Base-by-base conservation (phyloP, 2,797 vertebrate species). In the Smutsia gigantea region DNA sequence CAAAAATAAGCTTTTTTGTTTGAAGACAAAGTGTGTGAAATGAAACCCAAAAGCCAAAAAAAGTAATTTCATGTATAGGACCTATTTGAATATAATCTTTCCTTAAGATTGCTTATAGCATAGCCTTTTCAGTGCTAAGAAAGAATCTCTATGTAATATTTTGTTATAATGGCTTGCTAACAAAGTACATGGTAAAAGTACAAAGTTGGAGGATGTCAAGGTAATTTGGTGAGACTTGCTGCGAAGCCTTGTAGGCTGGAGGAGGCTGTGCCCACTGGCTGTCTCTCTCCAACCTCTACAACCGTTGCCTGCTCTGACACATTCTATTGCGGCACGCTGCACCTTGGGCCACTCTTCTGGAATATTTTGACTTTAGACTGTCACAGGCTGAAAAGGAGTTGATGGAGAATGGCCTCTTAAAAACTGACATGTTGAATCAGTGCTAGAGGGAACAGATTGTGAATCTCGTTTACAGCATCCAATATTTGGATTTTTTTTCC, bases 391-490 rank as follows among this genome's bases (percentile, higher is more conserved):
- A 98, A 97, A 98, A 98, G 98, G 97, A 98, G 97, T 98, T 98
- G 98, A 98, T 98, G 97, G 98, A 98, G 98, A 98, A 98, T 97
- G 98, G 97, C 98, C 97, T 98, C 95, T 95, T 96, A 96, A 97
- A 95, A 98, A 95, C 95, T 96, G 97, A 97, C 97, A 95, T 95
- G 90, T 98, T 96, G 96, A 94, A 98, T 98, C 97, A 98, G 95
- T 96, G 96, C 97, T 98, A 97, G 98, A 98, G 98, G 98, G 98
- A 99, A 98, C 98, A 98, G 98, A 99, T 99, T 99, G 99, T 99
- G 98, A 99, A 99, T 99, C 99, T 99, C 99, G 99, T 99, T 99
- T 99, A 99, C 99, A 99, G 98, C 98, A 98, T 99, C 99, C 99
- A 99, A 99, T 99, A 99, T 99, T 99, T 99, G 99, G 99, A 99